Base-by-base conservation (phyloP, 2,113 vertebrate genomes). In the Oreochromis tanganicae region DNA sequence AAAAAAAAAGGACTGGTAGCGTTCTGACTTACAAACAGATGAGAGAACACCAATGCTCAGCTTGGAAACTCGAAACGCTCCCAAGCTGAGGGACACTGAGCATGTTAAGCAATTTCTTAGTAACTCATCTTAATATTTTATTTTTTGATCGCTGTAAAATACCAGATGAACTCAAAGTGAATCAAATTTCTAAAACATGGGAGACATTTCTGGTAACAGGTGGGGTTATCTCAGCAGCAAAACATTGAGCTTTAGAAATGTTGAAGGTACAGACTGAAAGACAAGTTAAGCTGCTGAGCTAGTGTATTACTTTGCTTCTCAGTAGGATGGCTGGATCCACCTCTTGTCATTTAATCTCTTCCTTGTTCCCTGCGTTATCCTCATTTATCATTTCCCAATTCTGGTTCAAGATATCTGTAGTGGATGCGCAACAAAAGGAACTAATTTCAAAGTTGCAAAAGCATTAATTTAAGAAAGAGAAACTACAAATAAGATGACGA, bases 391-490 rank as follows among this genome's bases (percentile, higher is more conserved):
- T 81, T 80, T 84, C 13, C 61, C 75, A 48, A 85, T 89, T 87
- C 59, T 43, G 36, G 63, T 57, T 75, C n/a, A 75, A 43, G 24
- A 63, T 38, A 57, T 36, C 16, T 83, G 4, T 21, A 38, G 10
- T 66, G 61, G 19, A 66, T 38, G 38, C 4, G 19, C 34, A 66
- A 66, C 34, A 66, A 66, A 66, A 66, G 10, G 3, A 80, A 50
- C 66, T 82, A 48, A 92, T 91, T 91, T 92, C 85, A 87, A 73
- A 87, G 89, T 34, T 87, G 24, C 24, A 78, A 78, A 50, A 19
- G 24, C 46, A 78, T 29, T 78, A 32, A 50, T 50, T 50, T 50
- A 50, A 78, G 46, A 32, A 50, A 78, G 27, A 32, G 41, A 50
- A 75, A 29, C 71, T 48, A 24, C 43, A 75, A 41, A 29, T 48